These are phyloP conservation scores for Mimumesa dahlbomi DNA, from an alignment of 2,888 invertebrate species.

Conservation along the genomic window DNA sequence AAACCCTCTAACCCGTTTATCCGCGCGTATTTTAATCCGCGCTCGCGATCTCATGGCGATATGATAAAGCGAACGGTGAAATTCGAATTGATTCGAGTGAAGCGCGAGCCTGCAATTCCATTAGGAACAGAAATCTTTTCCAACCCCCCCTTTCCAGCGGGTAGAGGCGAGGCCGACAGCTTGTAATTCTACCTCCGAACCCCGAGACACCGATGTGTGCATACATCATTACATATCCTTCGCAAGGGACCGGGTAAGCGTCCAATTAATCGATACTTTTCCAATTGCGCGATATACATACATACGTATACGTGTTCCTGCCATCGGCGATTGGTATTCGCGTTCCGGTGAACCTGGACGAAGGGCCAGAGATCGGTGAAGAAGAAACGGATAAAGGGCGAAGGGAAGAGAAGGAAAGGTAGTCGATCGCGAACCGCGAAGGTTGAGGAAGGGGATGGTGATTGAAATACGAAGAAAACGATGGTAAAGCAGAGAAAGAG, in stretches of 20 bases:
- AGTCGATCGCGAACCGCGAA: neutral
- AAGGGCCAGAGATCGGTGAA: slow-evolving; percentile 5
- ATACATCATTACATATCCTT: neutral
- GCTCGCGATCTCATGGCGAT: slow-evolving; percentile 2
- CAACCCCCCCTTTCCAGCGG: neutral
- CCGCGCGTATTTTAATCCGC: neutral
- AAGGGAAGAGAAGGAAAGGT: slow-evolving; percentile 3
- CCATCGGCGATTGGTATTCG: slow-evolving; percentile 53
- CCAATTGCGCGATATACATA: slow-evolving; percentile 43
- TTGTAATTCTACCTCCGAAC: neutral
- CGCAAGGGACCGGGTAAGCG: neutral
- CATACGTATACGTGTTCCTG: slow-evolving; percentile 18
- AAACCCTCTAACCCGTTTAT: too few species aligned
- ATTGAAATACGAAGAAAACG: too few species aligned
- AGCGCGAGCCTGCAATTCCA: neutral
- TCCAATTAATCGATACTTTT: slow-evolving; percentile 55
- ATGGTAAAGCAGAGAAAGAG: slow-evolving; percentile 29
- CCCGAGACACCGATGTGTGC: neutral
- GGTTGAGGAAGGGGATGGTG: neutral
- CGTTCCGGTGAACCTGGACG: slow-evolving; percentile 13
- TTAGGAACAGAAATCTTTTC: neutral
- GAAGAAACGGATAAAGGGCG: slow-evolving; percentile 20
- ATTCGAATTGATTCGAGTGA: neutral
- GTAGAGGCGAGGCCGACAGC: neutral
- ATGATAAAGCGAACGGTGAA: neutral